These are phyloP conservation scores for Parelbella ahira DNA, from an alignment of 2,888 invertebrate genomes.

Conservation along the genomic window DNA sequence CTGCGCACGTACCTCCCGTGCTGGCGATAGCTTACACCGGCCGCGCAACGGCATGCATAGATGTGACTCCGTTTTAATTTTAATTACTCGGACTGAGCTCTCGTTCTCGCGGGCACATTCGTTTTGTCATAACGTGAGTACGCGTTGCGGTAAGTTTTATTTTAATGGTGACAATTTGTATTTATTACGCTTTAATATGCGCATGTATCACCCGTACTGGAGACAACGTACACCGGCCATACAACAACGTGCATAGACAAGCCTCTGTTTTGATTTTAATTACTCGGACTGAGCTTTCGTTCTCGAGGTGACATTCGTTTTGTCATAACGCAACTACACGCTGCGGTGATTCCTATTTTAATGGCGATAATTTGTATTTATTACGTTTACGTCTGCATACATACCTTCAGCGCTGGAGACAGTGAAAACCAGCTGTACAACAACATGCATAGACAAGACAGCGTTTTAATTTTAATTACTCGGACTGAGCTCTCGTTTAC, in stretches of 20 bases:
- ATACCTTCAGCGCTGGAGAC: no score
- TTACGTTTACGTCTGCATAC: neutral
- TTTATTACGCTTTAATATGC: conserved; percentile 6
- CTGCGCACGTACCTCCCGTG: neutral
- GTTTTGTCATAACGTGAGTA: neutral
- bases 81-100: conserved; percentile 22
- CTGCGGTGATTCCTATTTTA: neutral
- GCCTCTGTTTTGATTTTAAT: conserved; percentile 19
- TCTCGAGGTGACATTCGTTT: neutral
- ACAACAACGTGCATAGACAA: neutral
- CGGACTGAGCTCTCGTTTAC: conserved; percentile 16
- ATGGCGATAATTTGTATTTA: conserved; percentile 3
- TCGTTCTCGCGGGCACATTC: conserved; percentile 2
- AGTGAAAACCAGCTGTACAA: neutral
- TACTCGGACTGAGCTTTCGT: conserved; percentile 18
- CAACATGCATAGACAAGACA: conserved; percentile 1
- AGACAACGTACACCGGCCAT: neutral
- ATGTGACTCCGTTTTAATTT: conserved; percentile 13
- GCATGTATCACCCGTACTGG: no score
- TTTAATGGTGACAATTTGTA: neutral
- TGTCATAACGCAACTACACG: neutral
- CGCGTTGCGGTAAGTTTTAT: neutral
- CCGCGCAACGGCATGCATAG: neutral
- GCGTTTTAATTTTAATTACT: conserved; percentile 22
- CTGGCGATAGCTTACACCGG: no score